Evolutionary conservation across 1,140 invertebrate genomes (phyloP).

Genomic region (Magallana gigas): DNA sequence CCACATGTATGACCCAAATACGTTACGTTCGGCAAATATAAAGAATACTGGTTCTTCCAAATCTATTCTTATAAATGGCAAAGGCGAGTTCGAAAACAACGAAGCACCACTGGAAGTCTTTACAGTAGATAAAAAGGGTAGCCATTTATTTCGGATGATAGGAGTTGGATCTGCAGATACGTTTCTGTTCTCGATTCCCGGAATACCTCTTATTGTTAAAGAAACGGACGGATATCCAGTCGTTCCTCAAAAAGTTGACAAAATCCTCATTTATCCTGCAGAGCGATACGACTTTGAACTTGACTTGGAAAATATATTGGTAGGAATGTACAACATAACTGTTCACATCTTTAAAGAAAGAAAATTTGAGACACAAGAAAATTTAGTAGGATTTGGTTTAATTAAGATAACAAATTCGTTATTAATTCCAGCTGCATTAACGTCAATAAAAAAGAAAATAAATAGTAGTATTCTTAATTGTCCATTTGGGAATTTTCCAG

Average conservation of each 20-base stretch:
- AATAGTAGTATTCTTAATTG: neutral
- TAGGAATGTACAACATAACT: neutral
- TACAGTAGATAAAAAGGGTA: neutral
- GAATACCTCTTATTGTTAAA: conserved; percentile 1
- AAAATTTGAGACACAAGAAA: neutral
- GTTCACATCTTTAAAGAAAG: neutral
- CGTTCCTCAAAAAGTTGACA: neutral
- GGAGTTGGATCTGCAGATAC: neutral
- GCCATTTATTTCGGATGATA: neutral
- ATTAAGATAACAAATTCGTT: neutral
- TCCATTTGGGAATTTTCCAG: neutral
- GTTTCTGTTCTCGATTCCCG: neutral
- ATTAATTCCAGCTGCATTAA: conserved; percentile 76
- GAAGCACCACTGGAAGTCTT: neutral
- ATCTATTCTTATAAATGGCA: neutral
- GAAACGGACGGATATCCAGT: neutral
- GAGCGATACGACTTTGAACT: neutral
- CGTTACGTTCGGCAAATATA: conserved; percentile 78
- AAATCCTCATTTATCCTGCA: conserved; percentile 5
- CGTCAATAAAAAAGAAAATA: neutral
- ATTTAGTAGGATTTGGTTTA: neutral
- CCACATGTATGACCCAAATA: conserved; percentile 62
- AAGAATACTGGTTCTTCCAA: conserved; percentile 90
- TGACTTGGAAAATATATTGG: neutral
- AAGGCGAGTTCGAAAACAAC: neutral